These are phyloP conservation scores for Opisthograptis luteolata DNA, from an alignment of 2,888 invertebrate species.

Conservation along the genomic window DNA sequence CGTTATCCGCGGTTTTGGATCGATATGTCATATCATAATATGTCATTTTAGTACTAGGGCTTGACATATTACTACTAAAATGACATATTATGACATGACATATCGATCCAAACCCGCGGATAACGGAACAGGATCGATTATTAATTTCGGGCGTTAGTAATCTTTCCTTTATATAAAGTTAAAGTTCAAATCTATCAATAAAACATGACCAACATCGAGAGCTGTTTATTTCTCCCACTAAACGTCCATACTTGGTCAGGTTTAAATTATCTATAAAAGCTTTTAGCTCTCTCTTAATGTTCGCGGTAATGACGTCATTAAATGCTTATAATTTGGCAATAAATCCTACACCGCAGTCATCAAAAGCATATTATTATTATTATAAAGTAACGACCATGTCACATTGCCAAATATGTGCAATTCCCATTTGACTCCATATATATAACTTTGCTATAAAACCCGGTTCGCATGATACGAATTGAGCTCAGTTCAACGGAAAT, in stretches of 20 bases:
- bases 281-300: conserved; percentile 14
- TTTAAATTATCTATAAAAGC: conserved; percentile 14
- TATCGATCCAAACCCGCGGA: too few relatives aligned
- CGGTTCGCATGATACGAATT: conserved; percentile 2
- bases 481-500: not conserved
- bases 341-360: conserved; percentile 26
- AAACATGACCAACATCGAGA: not conserved
- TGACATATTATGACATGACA: too few relatives aligned
- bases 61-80: too few relatives aligned
- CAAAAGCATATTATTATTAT: conserved; percentile 17
- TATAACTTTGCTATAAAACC: conserved; percentile 3
- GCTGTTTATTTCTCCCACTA: not conserved
- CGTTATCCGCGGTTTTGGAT: too few relatives aligned
- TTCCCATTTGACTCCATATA: conserved; percentile 4
- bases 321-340: conserved; percentile 24
- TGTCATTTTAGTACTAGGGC: too few relatives aligned
- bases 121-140: too few relatives aligned
- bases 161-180: too few relatives aligned
- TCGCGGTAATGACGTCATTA: conserved; percentile 11
- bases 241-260: conserved; percentile 1
- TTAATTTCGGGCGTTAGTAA: too few relatives aligned
- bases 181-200: not conserved
- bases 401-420: conserved; percentile 26
- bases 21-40: too few relatives aligned
- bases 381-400: conserved; percentile 23